These are phyloP conservation scores for Erebia palarica DNA, from an alignment of 2,888 invertebrate species.

Conservation along the genomic window DNA sequence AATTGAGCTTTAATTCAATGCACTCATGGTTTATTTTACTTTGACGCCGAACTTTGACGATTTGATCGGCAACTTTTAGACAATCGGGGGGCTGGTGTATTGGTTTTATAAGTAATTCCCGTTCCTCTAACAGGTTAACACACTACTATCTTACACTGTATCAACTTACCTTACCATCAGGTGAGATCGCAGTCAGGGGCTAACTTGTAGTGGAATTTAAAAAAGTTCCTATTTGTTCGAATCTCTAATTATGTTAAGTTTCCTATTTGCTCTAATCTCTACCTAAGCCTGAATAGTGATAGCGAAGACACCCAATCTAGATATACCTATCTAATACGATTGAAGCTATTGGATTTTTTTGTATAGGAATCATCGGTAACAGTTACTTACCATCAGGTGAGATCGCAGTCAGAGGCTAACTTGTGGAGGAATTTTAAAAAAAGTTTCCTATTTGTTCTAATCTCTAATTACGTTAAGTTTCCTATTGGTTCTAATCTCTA, in stretches of 20 bases:
- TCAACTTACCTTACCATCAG: not conserved
- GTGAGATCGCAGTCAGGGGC: not conserved
- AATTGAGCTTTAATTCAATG: too few species aligned
- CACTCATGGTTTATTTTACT: too few species aligned
- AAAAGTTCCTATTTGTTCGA: not conserved
- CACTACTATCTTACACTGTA: not conserved
- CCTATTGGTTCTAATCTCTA: too few species aligned
- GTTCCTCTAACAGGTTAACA: not conserved
- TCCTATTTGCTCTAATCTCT: not conserved
- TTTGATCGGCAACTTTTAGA: too few species aligned
- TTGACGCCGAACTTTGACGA: too few species aligned
- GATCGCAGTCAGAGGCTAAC: too few species aligned
- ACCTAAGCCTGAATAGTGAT: not conserved
- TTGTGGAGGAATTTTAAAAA: too few species aligned
- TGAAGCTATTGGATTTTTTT: constrained; percentile 15
- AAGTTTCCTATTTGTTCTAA: too few species aligned
- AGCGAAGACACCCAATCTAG: constrained; percentile 6
- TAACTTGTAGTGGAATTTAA: not conserved
- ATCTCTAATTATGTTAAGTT: not conserved
- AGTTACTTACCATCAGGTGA: too few species aligned
- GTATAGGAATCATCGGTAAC: constrained; percentile 27
- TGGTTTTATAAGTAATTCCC: too few species aligned
- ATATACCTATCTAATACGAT: not conserved
- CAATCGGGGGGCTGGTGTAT: too few species aligned
- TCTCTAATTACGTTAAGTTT: too few species aligned